These are phyloP conservation scores for Zosterops japonicus DNA, from an alignment of 2,113 vertebrate species.

Conservation along the genomic window DNA sequence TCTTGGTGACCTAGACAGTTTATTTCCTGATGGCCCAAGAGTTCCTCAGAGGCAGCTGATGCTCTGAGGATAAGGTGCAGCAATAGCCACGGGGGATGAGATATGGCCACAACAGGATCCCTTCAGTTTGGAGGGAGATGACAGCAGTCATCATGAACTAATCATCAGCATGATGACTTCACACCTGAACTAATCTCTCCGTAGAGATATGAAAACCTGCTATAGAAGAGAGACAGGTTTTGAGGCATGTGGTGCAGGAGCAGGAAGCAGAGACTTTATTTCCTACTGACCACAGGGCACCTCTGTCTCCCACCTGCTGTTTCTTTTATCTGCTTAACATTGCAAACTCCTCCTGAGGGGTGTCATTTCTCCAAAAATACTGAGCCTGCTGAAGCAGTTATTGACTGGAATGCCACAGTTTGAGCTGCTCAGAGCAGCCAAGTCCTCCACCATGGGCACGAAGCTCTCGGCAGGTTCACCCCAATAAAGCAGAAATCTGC, in stretches of 20 bases:
- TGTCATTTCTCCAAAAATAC: not conserved
- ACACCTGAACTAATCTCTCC: not conserved
- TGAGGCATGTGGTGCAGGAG: not conserved
- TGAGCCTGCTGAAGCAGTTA: not conserved
- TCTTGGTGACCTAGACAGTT: not conserved
- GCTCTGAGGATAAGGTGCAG: not conserved
- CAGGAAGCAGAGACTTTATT: not conserved
- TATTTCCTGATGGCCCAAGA: not conserved
- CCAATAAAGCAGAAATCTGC: not conserved
- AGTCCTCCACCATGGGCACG: not conserved
- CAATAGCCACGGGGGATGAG: not conserved
- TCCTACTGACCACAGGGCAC: not conserved
- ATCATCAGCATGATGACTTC: not conserved
- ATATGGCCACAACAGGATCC: not conserved
- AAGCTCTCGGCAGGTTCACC: not conserved
- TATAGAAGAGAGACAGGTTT: not conserved
- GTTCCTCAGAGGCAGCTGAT: not conserved
- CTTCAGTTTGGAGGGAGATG: not conserved
- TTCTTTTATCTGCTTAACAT: not conserved
- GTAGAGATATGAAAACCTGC: not conserved
- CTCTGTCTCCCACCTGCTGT: not conserved
- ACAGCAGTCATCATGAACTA: not conserved
- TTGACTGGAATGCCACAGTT: conserved; percentile 16
- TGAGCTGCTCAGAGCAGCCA: conserved; percentile 13
- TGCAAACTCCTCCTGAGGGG: not conserved